phyloP scores from a whole-genome alignment of 2,888 invertebrate species.

The Sthenelais limicola region DNA sequence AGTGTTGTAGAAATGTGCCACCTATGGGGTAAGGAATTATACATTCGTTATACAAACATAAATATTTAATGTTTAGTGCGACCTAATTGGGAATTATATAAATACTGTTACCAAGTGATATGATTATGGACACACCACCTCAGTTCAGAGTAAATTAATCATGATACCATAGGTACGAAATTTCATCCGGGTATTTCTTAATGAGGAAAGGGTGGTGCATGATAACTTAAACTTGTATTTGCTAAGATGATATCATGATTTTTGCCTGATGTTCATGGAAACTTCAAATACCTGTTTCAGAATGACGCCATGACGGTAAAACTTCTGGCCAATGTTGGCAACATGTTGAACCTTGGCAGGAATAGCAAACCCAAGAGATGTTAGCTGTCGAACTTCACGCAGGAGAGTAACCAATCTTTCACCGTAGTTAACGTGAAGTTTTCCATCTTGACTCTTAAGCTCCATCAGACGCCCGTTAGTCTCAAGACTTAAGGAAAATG shows the following conservation, averaged over 20 bases:
- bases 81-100: too few species aligned
- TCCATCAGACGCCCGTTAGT: conserved; percentile 75
- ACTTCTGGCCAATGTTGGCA: conserved; percentile 82
- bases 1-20: conserved; percentile 87
- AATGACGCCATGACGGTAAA: conserved; percentile 87
- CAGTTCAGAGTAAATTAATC: too few species aligned
- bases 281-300: conserved; percentile 92
- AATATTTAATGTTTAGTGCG: too few species aligned
- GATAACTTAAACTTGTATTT: too few species aligned
- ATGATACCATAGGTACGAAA: too few species aligned
- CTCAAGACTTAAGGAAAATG: conserved; percentile 70
- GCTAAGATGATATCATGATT: too few species aligned
- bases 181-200: too few species aligned
- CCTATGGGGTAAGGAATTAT: conserved; percentile 61
- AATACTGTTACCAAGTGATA: too few species aligned
- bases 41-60: too few species aligned
- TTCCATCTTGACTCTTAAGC: conserved; percentile 72
- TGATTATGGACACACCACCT: too few species aligned
- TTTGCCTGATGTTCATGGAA: too few species aligned
- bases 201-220: too few species aligned
- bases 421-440: conserved; percentile 88
- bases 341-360: conserved; percentile 83
- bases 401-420: conserved; percentile 87
- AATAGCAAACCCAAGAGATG: conserved; percentile 84
- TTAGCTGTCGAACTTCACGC: conserved; percentile 89